Percentiles rank a stretch among this genome's conserved stretches.
Evolutionary conservation across 2,888 invertebrate genomes (phyloP).

Genomic region (Spatulosminthurus flaviceps): DNA sequence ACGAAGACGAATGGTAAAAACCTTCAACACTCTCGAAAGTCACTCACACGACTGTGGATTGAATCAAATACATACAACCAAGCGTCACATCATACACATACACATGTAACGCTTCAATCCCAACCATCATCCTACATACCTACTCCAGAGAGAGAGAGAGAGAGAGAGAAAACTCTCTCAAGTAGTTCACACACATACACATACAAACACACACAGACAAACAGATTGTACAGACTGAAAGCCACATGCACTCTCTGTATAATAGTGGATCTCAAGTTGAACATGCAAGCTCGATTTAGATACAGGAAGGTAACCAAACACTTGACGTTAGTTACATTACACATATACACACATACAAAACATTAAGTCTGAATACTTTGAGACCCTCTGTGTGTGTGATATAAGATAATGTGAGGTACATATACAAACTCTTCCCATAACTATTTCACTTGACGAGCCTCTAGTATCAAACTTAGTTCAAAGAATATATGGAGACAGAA

Average conservation of each 20-base stretch:
- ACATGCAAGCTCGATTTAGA: conserved; percentile 41
- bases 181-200: not conserved
- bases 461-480: too few species aligned
- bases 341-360: not conserved
- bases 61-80: not conserved
- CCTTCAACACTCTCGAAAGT: conserved; percentile 40
- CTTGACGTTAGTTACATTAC: conserved; percentile 32
- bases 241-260: not conserved
- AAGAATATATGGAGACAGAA: too few species aligned
- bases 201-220: conserved; percentile 10
- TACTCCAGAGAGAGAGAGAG: conserved; percentile 9
- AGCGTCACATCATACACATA: conserved; percentile 7
- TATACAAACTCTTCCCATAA: too few species aligned
- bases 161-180: too few species aligned
- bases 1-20: conserved; percentile 25
- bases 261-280: not conserved
- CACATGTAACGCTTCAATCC: conserved; percentile 12
- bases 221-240: not conserved
- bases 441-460: too few species aligned
- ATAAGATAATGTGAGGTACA: too few species aligned
- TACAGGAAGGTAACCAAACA: conserved; percentile 47
- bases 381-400: not conserved
- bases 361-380: not conserved
- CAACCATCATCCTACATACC: conserved; percentile 20
- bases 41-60: conserved; percentile 27